Evolutionary conservation across 2,797 vertebrate genomes (phyloP), one percentile per base, ranked within the genome.

Genomic region (Cryptoprocta ferox): DNA sequence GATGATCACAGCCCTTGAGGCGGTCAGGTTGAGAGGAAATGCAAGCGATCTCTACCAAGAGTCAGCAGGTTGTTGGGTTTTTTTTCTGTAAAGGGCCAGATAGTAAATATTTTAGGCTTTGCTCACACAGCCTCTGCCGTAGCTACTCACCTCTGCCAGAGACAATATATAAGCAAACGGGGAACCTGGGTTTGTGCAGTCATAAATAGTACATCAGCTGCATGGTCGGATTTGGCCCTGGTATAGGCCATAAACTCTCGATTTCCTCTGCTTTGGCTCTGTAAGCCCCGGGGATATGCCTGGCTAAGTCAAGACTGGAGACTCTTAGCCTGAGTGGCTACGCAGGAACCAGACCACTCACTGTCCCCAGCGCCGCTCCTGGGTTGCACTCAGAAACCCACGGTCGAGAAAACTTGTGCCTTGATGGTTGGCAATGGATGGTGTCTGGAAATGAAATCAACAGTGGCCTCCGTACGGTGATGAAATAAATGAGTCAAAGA

Each of bases 401-500:
- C 39, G 56, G 68, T 59, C 80, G 15, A 68, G 53, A 78, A 92
- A 84, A 76, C 1, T 0, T 53, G 9, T 15, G 6, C 87, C 79
- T 75, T 53, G 76, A n/a, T 92, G 89, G 76, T 50, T 65, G 28
- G 45, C 37, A 80, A 88, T 50, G 59, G 59, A 75, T 95, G 48
- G 70, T 61, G 91, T 94, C 75, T 65, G 10, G 48, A 66, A 84
- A 71, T 82, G 68, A 96, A 92, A 65, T 48, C 71, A 6, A 26
- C 15, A 28, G 32, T 37, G 80, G 32, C 63, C 9, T 0, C 35
- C 76, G 5, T 2, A 12, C 4, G 5, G 65, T 78, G 56, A 56
- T 50, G 70, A 97, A 95, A 89, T 85, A 78, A 95, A 81, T 39
- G 48, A 56, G 53, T 89, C 86, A 32, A 56, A 91, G 91, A 79